Evolutionary conservation across 2,797 vertebrate species (phyloP).

Genomic region (Fundulus diaphanus): DNA sequence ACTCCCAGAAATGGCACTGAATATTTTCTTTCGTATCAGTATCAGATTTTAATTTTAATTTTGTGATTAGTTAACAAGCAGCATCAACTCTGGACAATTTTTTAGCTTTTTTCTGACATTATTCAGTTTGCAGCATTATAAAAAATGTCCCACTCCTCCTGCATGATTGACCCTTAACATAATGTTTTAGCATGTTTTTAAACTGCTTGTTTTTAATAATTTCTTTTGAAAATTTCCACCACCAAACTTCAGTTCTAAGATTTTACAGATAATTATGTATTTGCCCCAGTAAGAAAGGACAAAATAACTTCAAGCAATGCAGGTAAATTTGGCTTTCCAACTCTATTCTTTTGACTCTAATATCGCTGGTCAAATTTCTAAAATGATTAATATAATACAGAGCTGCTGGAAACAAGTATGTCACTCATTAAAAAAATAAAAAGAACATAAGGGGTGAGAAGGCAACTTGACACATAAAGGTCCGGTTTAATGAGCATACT

Average conservation of each 20-base stretch:
- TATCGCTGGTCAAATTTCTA: slow-evolving; percentile 7
- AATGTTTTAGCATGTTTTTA: background rate
- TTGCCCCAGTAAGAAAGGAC: background rate
- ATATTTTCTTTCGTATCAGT: background rate
- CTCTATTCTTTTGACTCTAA: background rate
- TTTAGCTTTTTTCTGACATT: background rate
- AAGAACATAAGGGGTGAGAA: slow-evolving; percentile 13
- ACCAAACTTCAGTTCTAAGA: background rate
- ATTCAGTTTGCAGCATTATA: background rate
- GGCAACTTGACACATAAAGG: slow-evolving; percentile 28
- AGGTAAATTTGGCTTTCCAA: slow-evolving; percentile 6
- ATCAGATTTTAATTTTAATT: background rate
- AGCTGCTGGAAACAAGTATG: slow-evolving; percentile 12
- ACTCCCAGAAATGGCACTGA: background rate
- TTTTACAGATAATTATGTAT: background rate
- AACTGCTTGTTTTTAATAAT: background rate
- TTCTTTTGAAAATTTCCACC: background rate
- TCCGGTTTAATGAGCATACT: slow-evolving; percentile 48
- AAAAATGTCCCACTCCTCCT: background rate
- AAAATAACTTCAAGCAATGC: background rate
- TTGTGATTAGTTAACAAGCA: background rate
- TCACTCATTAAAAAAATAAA: slow-evolving; percentile 14
- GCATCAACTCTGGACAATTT: background rate
- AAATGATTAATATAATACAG: slow-evolving; percentile 6
- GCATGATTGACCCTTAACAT: background rate